Evolutionary conservation across 2,888 invertebrate genomes (phyloP).

Genomic region (Pristionchus mayeri): DNA sequence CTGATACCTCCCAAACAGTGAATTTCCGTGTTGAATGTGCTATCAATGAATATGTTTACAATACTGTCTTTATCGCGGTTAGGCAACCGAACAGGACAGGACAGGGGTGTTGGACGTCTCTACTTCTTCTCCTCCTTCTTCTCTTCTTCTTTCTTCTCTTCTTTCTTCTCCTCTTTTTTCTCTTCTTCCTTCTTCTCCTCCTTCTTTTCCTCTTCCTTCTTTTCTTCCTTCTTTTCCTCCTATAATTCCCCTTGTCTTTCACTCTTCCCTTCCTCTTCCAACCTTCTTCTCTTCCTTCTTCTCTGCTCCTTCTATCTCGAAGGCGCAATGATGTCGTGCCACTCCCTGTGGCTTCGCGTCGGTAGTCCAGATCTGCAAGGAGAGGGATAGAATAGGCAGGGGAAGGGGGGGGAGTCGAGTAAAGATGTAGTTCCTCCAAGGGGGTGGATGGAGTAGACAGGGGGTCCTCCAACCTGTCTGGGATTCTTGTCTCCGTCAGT

Average conservation of each 20-base stretch:
- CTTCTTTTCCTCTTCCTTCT: conserved; percentile 7
- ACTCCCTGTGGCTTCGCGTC: conserved; percentile 58
- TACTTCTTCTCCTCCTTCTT: conserved; percentile 35
- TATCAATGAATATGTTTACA: too few species aligned
- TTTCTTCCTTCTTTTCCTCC: neutral
- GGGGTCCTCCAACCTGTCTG: too few species aligned
- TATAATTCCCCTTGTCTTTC: neutral
- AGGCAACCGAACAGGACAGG: too few species aligned
- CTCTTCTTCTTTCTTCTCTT: conserved; percentile 16
- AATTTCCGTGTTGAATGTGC: too few species aligned
- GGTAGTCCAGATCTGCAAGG: conserved; percentile 53
- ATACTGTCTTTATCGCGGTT: too few species aligned
- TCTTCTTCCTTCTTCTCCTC: conserved; percentile 22
- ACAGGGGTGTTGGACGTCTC: neutral
- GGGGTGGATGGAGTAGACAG: conserved; percentile 58
- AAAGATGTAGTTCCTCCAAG: conserved; percentile 45
- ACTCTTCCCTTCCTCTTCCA: neutral
- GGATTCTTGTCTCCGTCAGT: too few species aligned
- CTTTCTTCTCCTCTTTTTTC: conserved; percentile 2
- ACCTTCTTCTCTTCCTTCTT: conserved; percentile 25
- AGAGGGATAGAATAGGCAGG: neutral
- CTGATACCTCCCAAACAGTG: too few species aligned
- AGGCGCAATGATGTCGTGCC: conserved; percentile 50
- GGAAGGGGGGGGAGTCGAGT: neutral
- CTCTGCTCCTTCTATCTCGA: conserved; percentile 38